phyloP scores from a whole-genome alignment of 2,888 invertebrate genomes.

The Cactoblastis cactorum region DNA sequence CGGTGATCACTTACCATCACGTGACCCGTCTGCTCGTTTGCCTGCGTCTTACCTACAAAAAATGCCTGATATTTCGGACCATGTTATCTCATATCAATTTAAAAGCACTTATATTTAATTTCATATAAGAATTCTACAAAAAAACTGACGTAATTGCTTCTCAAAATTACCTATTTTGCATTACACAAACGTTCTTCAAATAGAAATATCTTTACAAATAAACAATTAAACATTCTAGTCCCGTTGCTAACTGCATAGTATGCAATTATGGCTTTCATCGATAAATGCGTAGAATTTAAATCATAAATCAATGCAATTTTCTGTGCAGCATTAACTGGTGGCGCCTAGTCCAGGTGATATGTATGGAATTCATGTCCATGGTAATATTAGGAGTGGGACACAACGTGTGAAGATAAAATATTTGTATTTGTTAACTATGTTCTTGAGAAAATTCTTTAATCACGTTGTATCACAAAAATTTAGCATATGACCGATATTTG shows the following conservation, averaged over 20 bases:
- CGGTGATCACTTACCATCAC: too few relatives aligned
- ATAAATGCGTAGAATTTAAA: constrained; percentile 52
- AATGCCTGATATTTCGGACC: too few relatives aligned
- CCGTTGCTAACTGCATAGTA: constrained; percentile 26
- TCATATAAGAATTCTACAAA: background rate
- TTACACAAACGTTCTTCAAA: background rate
- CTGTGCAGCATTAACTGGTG: constrained; percentile 30
- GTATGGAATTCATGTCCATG: background rate
- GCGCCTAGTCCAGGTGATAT: constrained; percentile 27
- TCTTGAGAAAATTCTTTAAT: background rate
- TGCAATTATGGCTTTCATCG: constrained; percentile 54
- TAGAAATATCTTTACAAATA: constrained; percentile 3
- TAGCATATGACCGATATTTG: too few relatives aligned
- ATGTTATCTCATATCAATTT: background rate
- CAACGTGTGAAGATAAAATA: background rate
- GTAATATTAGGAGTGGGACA: background rate
- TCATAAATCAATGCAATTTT: constrained; percentile 50
- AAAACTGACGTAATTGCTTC: background rate
- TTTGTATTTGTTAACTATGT: background rate
- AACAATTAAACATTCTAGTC: constrained; percentile 24
- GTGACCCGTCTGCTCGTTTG: too few relatives aligned
- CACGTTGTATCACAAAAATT: too few relatives aligned
- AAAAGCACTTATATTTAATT: background rate
- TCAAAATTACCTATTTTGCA: background rate
- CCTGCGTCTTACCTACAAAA: too few relatives aligned